phyloP scores from a whole-genome alignment of 1,140 invertebrate genomes.

The Cardiocondyla obscurior region DNA sequence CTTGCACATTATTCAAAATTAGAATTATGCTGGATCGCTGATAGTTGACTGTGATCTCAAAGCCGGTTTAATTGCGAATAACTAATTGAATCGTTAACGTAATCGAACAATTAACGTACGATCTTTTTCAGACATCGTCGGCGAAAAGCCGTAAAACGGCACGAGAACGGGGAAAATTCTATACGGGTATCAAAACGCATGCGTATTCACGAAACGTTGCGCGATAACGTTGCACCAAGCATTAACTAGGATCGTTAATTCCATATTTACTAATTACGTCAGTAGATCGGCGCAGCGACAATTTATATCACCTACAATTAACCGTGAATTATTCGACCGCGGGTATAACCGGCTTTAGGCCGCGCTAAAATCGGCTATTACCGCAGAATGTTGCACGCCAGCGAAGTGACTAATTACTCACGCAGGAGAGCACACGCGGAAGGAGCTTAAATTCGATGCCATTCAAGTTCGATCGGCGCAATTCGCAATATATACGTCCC shows the following conservation, averaged over 20 bases:
- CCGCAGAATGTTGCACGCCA: conserved; percentile 36
- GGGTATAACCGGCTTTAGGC: conserved; percentile 39
- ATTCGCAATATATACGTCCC: not conserved
- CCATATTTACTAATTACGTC: conserved; percentile 53
- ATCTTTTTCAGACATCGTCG: conserved; percentile 24
- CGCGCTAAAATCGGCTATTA: conserved; percentile 45
- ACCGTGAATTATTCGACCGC: conserved; percentile 53
- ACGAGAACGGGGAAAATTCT: conserved; percentile 23
- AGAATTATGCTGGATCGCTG: not conserved
- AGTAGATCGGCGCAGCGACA: conserved; percentile 52
- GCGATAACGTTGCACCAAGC: conserved; percentile 22
- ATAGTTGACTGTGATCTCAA: conserved; percentile 26
- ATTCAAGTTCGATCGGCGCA: conserved; percentile 21
- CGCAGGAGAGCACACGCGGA: not conserved
- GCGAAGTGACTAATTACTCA: conserved; percentile 42
- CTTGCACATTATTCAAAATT: conserved; percentile 21
- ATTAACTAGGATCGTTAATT: conserved; percentile 55
- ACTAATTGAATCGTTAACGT: conserved; percentile 47
- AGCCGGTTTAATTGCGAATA: conserved; percentile 26
- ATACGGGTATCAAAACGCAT: conserved; percentile 35
- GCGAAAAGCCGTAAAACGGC: conserved; percentile 40
- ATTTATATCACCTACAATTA: conserved; percentile 53
- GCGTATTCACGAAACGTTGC: conserved; percentile 41
- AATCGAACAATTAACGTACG: conserved; percentile 49
- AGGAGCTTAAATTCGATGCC: conserved; percentile 21